Evolutionary conservation across 2,888 invertebrate species (phyloP).

Genomic region (Athripsodes cinereus): DNA sequence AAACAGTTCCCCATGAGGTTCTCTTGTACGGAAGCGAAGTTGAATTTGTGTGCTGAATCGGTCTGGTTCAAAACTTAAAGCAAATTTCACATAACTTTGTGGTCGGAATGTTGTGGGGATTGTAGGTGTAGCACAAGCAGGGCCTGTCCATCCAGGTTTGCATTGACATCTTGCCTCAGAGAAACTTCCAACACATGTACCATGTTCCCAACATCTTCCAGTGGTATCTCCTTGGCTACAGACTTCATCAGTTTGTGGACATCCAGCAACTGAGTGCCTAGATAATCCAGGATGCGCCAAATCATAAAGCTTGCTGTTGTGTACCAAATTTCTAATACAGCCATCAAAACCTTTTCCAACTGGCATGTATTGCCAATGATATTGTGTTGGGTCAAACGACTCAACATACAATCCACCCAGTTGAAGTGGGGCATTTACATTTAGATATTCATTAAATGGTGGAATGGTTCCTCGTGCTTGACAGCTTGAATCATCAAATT

Average conservation of each 20-base stretch:
- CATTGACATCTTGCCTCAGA: slow-evolving; percentile 89
- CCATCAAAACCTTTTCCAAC: slow-evolving; percentile 90
- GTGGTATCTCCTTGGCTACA: slow-evolving; percentile 85
- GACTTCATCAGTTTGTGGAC: slow-evolving; percentile 88
- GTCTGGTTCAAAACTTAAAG: slow-evolving; percentile 89
- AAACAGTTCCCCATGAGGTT: slow-evolving; percentile 89
- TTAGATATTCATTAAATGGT: slow-evolving; percentile 92
- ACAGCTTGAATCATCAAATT: slow-evolving; percentile 84
- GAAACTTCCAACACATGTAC: slow-evolving; percentile 88
- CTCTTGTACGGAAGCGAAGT: slow-evolving; percentile 87
- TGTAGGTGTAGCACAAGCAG: slow-evolving; percentile 77
- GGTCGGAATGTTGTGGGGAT: slow-evolving; percentile 88
- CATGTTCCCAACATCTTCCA: slow-evolving; percentile 85
- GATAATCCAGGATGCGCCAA: slow-evolving; percentile 88
- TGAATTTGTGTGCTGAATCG: slow-evolving; percentile 90
- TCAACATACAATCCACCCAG: slow-evolving; percentile 89
- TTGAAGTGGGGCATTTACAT: slow-evolving; percentile 92
- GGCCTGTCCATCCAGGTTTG: slow-evolving; percentile 92
- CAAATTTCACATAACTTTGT: slow-evolving; percentile 95
- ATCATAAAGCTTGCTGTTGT: slow-evolving; percentile 94
- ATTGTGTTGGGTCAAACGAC: slow-evolving; percentile 82
- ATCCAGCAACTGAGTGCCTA: slow-evolving; percentile 81
- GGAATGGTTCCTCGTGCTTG: slow-evolving; percentile 86
- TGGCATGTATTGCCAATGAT: slow-evolving; percentile 88
- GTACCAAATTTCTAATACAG: slow-evolving; percentile 91